Evolutionary conservation across 2,888 invertebrate genomes (phyloP).

Genomic region (Aleiodes testaceus): DNA sequence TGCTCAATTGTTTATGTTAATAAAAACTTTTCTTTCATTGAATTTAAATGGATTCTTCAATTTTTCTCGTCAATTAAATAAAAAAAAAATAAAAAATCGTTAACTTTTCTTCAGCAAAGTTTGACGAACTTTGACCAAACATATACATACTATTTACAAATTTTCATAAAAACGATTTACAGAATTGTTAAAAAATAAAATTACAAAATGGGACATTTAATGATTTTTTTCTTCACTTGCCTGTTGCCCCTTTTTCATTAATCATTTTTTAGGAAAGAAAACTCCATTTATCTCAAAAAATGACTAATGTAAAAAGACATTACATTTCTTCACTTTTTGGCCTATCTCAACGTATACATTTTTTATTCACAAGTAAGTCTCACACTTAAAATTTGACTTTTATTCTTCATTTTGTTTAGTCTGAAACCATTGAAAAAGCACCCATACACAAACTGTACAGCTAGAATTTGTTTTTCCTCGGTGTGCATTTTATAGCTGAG

Average conservation of each 20-base stretch:
- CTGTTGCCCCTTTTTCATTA: slow-evolving; percentile 5
- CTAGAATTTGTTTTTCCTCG: not conserved
- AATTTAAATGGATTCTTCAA: too few species aligned
- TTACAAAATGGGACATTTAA: not conserved
- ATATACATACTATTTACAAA: slow-evolving; percentile 15
- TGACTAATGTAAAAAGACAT: slow-evolving; percentile 8
- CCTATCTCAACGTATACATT: slow-evolving; percentile 17
- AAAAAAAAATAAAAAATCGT: too few species aligned
- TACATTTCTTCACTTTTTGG: not conserved
- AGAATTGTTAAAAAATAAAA: slow-evolving; percentile 17
- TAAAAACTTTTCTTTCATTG: too few species aligned
- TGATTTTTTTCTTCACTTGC: slow-evolving; percentile 6
- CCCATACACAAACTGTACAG: slow-evolving; percentile 20
- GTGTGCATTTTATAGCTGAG: not conserved
- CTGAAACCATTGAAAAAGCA: slow-evolving; percentile 13
- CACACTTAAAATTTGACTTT: slow-evolving; percentile 6
- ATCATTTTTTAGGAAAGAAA: too few species aligned
- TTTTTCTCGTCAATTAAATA: too few species aligned
- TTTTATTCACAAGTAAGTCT: slow-evolving; percentile 16
- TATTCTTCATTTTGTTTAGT: not conserved
- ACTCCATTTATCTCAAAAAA: too few species aligned
- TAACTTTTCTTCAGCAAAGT: not conserved
- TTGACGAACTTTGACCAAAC: not conserved
- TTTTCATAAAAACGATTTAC: not conserved
- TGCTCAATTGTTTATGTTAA: too few species aligned